Base-by-base conservation (phyloP, 2,113 vertebrate species). In the Penelope pileata region DNA sequence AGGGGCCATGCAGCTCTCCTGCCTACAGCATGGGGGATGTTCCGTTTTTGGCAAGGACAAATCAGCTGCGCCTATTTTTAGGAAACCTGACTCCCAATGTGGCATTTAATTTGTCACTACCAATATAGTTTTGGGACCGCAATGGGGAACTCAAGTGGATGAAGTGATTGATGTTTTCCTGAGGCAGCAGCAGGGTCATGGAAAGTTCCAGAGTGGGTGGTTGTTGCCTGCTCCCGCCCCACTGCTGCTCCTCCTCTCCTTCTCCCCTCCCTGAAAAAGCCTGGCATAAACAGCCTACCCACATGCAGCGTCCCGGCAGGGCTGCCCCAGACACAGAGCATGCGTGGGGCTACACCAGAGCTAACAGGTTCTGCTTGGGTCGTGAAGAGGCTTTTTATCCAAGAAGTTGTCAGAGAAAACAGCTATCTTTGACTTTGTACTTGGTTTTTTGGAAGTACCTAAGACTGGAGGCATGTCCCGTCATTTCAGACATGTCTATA, bases 161-260 rank as follows among this genome's bases (percentile, higher is more conserved):
- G 62, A 78, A 84, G 40, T 69, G 83, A 74, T 83, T 6, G 8
- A 36, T 84, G 58, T 83, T 91, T 92, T 92, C 81, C 81, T 6
- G 40, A 69, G 81, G 86, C 91, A 70, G 77, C 62, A 58, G 18
- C 45, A 63, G 89, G 78, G 93, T 93, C 58, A 53, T 72, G 93
- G 93, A 95, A 96, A 91, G 89, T 91, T 96, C 89, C 91, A 90
- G 91, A 88, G 29, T 47, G 80, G 59, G 54, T 70, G 67, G 83
- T 70, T 23, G 10, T 54, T 88, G 91, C 51, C 38, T 81, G 47
- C 62, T 81, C 73, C 83, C 73, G 90, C 92, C 82, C 76, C 0
- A 0, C 60, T 67, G 42, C 32, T 63, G 34, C 70, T 90, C 3
- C 87, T 92, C 45, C 87, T 94, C 54, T n/a, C n/a, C 23, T 27